Conservation (phyloP, 2,113 vertebrate genomes). For the Chiloscyllium plagiosum region DNA sequence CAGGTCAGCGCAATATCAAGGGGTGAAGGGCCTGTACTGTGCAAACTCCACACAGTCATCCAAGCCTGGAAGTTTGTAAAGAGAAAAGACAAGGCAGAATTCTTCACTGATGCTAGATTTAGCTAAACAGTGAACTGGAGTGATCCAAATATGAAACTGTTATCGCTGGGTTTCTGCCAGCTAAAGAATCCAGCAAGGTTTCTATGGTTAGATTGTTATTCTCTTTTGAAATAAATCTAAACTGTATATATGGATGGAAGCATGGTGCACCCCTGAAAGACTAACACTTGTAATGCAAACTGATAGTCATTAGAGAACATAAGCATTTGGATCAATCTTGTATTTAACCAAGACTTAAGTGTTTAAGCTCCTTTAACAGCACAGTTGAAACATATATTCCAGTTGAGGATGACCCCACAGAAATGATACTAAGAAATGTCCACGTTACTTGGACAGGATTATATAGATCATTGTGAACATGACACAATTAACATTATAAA, state of each 20-base stretch:
- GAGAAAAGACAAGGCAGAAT: background rate
- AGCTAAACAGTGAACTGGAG: background rate
- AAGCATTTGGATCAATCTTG: background rate
- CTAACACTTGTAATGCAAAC: background rate
- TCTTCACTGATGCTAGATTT: background rate
- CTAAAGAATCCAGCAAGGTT: background rate
- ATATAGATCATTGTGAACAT: background rate
- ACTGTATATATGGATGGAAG: background rate
- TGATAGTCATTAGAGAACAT: background rate
- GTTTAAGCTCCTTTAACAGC: background rate
- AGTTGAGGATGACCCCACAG: background rate
- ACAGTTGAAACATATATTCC: background rate
- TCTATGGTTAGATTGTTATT: background rate
- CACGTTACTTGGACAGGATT: background rate
- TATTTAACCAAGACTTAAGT: background rate
- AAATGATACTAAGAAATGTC: background rate
- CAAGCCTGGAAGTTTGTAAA: background rate
- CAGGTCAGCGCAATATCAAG: too few relatives aligned
- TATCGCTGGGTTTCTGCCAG: background rate
- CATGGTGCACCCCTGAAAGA: background rate
- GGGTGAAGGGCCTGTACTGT: too few relatives aligned
- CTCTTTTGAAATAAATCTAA: background rate
- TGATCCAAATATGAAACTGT: background rate
- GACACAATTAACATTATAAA: background rate
- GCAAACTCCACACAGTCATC: too few relatives aligned